These are phyloP conservation scores for Pelobates cultripes DNA, from an alignment of 2,797 vertebrate genomes.

Conservation along the genomic window DNA sequence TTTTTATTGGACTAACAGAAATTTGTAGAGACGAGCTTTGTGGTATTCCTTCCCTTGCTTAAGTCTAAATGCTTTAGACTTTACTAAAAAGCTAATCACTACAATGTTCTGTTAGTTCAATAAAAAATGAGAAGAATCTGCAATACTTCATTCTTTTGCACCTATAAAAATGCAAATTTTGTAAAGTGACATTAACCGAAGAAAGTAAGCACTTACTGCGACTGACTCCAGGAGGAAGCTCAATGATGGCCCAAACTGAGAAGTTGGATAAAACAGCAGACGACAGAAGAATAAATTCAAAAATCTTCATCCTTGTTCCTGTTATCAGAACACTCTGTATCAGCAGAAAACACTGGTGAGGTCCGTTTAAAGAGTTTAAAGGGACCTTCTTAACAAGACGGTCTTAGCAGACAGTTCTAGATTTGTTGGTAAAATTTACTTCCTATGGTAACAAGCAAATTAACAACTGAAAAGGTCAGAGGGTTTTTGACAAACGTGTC, in stretches of 20 bases:
- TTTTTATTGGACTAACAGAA: no score
- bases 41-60: no score
- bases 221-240: slow-evolving; percentile 25
- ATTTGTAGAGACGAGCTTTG: no score
- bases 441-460: slow-evolving; percentile 9
- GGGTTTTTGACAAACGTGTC: not conserved
- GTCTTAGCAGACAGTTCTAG: not conserved
- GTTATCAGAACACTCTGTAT: not conserved
- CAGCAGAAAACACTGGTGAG: not conserved
- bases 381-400: not conserved
- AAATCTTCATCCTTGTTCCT: not conserved
- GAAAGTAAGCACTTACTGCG: slow-evolving; percentile 23
- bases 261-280: not conserved
- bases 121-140: no score
- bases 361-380: not conserved
- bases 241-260: not conserved
- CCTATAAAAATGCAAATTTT: no score
- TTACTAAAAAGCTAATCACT: no score
- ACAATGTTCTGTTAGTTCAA: no score
- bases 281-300: not conserved
- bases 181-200: no score
- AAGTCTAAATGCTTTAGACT: no score
- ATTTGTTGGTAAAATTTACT: slow-evolving; percentile 5
- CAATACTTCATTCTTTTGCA: no score
- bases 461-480: not conserved